Evolutionary conservation across 2,113 vertebrate species (phyloP), one percentile per base, ranked within the genome.

Genomic region (Salvelinus alpinus): DNA sequence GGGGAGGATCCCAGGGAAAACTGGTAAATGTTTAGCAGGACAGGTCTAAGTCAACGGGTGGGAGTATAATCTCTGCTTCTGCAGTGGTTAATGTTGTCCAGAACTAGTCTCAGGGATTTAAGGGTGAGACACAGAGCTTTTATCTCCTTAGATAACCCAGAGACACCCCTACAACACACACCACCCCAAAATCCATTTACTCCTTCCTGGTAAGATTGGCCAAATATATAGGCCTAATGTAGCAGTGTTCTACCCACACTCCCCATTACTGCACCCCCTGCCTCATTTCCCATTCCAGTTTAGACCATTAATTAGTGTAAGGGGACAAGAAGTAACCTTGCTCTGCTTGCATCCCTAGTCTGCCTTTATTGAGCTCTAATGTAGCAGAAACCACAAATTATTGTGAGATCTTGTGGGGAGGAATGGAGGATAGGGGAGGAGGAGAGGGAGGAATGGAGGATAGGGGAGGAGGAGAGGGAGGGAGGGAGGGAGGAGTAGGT

Each of bases 301-400:
- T 18, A 20, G n/a, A 18, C 16, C 34, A 47, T 38, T 69, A 78
- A 81, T 86, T 82, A 70, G 78, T 84, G 84, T n/a, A 66, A 44
- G 44, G 86, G 83, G 86, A 86, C 75, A 86, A 88, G 84, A 71
- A 76, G 77, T 64, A 54, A 82, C 85, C 78, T 80, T 92, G 89
- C 91, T 88, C 90, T 82, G 81, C 78, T 88, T 80, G 84, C 86
- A 73, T 87, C 86, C 79, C 83, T 54, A 79, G 80, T 60, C 83
- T 82, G 83, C 85, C 88, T 88, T 85, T 78, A 80, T 83, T 78
- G 80, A 87, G 62, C 83, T 67, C 66, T 93, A 94, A 93, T 93
- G 88, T 85, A 92, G 84, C 93, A 93, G 92, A 91, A 84, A 77
- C 88, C 69, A 73, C 74, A 87, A 89, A 87, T 89, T 87, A 88